Evolutionary conservation across 1,140 invertebrate genomes (phyloP).

Genomic region (Dreissena rostriformis): DNA sequence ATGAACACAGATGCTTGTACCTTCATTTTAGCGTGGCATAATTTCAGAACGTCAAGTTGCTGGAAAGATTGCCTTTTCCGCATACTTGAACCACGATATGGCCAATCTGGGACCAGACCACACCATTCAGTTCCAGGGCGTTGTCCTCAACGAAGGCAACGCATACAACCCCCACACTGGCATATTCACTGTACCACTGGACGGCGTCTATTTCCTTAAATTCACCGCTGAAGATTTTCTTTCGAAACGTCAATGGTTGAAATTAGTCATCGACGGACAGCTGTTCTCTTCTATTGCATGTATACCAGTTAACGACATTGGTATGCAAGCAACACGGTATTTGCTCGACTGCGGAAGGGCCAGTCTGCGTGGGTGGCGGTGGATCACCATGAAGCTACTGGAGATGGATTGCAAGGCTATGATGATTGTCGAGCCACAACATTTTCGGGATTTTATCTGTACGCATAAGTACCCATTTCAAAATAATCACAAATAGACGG

Average conservation of each 20-base stretch:
- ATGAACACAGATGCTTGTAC: too few species aligned
- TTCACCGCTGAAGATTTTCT: constrained; percentile 18
- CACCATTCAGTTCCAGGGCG: too few species aligned
- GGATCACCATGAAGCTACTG: background rate
- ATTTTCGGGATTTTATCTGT: background rate
- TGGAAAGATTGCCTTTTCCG: too few species aligned
- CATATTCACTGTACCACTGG: constrained; percentile 3
- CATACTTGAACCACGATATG: too few species aligned
- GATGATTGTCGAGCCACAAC: background rate
- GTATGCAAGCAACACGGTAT: constrained; percentile 1
- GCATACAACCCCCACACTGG: too few species aligned
- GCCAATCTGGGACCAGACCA: too few species aligned
- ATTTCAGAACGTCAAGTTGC: too few species aligned
- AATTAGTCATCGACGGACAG: constrained; percentile 4
- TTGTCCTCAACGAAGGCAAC: too few species aligned
- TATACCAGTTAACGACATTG: background rate
- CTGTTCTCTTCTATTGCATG: background rate
- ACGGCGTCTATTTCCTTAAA: constrained; percentile 5
- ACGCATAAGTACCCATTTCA: too few species aligned
- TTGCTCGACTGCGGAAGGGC: background rate
- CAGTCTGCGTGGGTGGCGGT: constrained; percentile 11
- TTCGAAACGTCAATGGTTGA: background rate
- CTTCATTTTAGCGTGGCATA: too few species aligned
- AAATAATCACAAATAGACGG: too few species aligned
- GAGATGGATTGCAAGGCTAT: background rate